A percentile compares a stretch with the other conserved stretches of the same genome.
Conservation (phyloP, 2,888 invertebrate genomes). For the Sisyra terminalis region DNA sequence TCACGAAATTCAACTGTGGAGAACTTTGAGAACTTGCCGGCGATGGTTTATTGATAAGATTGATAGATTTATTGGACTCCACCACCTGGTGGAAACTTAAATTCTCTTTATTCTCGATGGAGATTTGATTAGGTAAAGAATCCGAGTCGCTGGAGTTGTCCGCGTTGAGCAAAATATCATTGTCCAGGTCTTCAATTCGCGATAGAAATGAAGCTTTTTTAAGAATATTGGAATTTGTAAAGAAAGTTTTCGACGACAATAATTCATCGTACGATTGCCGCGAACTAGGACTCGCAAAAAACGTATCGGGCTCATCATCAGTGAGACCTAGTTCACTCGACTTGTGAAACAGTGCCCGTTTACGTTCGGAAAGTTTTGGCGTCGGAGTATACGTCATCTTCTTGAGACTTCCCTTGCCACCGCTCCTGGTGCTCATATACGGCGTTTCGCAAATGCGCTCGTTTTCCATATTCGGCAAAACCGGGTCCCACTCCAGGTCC, state of each 20-base stretch:
- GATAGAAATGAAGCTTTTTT: neutral
- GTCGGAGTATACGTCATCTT: slow-evolving; percentile 25
- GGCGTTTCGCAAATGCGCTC: too few species aligned
- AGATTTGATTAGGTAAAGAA: neutral
- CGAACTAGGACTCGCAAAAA: neutral
- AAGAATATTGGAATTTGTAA: neutral
- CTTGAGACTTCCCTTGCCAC: neutral
- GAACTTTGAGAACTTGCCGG: neutral
- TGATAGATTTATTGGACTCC: neutral
- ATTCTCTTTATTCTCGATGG: neutral
- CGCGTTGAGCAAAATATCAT: neutral
- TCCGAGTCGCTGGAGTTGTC: slow-evolving; percentile 3
- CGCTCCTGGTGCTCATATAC: neutral
- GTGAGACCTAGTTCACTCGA: neutral
- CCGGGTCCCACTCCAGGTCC: too few species aligned
- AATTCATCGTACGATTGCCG: neutral
- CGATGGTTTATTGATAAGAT: neutral
- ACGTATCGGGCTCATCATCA: neutral
- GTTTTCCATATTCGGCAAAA: too few species aligned
- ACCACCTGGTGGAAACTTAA: neutral
- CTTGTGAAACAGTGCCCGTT: slow-evolving; percentile 38
- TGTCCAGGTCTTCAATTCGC: neutral
- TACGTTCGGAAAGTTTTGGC: slow-evolving; percentile 41
- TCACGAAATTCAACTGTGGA: neutral
- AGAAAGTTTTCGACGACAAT: too few species aligned